Evolutionary conservation across 1,140 invertebrate genomes (phyloP).

Genomic region (Chironomus striatipennis): DNA sequence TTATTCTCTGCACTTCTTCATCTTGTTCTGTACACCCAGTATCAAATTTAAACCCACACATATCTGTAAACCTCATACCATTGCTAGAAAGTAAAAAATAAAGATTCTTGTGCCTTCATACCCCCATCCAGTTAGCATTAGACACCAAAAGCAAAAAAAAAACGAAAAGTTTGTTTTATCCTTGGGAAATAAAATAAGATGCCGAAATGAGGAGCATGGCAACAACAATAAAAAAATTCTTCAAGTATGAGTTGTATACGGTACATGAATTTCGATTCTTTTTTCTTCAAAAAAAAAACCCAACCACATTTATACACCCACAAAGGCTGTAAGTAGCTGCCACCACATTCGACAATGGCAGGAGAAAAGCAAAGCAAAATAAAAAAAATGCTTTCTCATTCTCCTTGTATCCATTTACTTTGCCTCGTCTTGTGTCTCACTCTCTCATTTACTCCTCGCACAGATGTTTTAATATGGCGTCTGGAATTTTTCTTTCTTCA

Average conservation of each 20-base stretch:
- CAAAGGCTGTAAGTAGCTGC: background rate
- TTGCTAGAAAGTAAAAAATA: background rate
- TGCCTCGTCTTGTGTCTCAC: background rate
- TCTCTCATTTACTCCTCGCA: background rate
- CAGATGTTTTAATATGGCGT: constrained; percentile 22
- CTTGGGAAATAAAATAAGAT: background rate
- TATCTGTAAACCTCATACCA: background rate
- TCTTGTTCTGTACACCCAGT: background rate
- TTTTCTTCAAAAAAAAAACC: too few species aligned
- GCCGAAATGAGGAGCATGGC: background rate
- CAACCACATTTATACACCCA: constrained; percentile 11
- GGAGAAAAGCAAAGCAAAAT: background rate
- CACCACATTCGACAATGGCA: background rate
- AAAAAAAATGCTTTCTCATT: background rate
- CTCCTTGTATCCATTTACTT: background rate
- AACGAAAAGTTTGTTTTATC: background rate
- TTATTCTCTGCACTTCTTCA: background rate
- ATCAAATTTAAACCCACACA: background rate
- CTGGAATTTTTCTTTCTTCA: constrained; percentile 20
- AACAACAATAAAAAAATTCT: too few species aligned
- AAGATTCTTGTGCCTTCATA: background rate
- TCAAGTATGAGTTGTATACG: background rate
- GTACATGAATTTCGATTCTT: constrained; percentile 4
- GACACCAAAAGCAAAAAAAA: background rate
- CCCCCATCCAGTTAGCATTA: background rate